These are phyloP conservation scores for Zingel zingel DNA, from an alignment of 2,113 vertebrate species.

Conservation along the genomic window DNA sequence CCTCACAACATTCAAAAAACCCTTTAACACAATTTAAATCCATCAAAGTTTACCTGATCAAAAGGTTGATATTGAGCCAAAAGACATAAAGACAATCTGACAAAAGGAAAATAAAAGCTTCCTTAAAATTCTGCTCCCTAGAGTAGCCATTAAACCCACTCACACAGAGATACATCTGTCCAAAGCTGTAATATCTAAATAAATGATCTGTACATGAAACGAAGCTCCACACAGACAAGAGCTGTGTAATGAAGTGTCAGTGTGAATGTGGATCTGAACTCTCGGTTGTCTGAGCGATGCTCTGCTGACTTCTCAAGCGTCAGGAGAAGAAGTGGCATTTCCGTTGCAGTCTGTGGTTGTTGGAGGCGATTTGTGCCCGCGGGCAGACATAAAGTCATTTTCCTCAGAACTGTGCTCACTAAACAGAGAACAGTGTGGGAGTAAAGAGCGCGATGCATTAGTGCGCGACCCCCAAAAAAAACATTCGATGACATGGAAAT, in stretches of 20 bases:
- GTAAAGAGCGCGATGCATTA: conserved; percentile 25
- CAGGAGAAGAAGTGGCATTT: conserved; percentile 37
- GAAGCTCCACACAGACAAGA: conserved; percentile 13
- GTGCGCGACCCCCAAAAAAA: conserved; percentile 2
- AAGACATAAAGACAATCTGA: background rate
- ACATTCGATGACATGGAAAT: conserved; percentile 58
- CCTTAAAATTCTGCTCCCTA: conserved; percentile 9
- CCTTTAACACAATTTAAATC: background rate
- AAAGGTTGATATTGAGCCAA: background rate
- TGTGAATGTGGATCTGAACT: conserved; percentile 24
- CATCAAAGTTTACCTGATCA: background rate
- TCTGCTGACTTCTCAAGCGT: conserved; percentile 31
- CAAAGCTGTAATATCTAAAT: conserved; percentile 38
- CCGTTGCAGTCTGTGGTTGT: conserved; percentile 32
- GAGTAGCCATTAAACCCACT: conserved; percentile 25
- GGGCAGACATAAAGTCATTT: conserved; percentile 30
- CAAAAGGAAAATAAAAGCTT: conserved; percentile 20
- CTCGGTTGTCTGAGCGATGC: conserved; percentile 16
- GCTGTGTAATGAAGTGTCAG: conserved; percentile 56
- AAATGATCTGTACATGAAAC: conserved; percentile 24
- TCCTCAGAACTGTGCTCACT: conserved; percentile 49
- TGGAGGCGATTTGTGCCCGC: conserved; percentile 26
- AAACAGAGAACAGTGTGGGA: conserved; percentile 65
- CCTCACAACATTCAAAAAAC: background rate
- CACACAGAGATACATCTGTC: conserved; percentile 20